phyloP scores from a whole-genome alignment of 2,113 vertebrate species.

The Amblyopsis rosae region DNA sequence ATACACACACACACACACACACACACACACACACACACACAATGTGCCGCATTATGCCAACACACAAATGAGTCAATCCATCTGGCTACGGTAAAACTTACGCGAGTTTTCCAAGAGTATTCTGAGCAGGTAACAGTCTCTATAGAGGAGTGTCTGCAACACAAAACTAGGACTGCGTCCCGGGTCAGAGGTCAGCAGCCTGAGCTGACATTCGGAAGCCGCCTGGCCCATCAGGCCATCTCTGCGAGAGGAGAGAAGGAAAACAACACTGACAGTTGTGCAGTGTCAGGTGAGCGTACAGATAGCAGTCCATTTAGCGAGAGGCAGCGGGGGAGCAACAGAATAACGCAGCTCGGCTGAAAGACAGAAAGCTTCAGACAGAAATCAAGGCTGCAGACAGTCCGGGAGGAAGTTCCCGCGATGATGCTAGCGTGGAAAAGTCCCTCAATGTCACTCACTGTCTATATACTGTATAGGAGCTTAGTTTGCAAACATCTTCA shows the following conservation, averaged over 20 bases:
- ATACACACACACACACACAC: not conserved
- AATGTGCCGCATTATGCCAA: not conserved
- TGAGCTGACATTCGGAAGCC: constrained; percentile 82
- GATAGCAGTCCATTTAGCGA: constrained; percentile 69
- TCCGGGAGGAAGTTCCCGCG: constrained; percentile 40
- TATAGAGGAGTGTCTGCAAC: constrained; percentile 82
- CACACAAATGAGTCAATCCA: not conserved
- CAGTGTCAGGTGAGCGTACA: constrained; percentile 69
- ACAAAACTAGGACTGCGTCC: constrained; percentile 85
- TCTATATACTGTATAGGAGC: constrained; percentile 64
- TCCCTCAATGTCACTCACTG: constrained; percentile 79
- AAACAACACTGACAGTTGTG: constrained; percentile 73
- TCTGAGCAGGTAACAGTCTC: constrained; percentile 84
- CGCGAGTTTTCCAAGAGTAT: constrained; percentile 84
- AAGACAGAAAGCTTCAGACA: not conserved
- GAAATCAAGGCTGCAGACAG: constrained; percentile 37
- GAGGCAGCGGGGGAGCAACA: constrained; percentile 44
- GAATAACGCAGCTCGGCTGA: constrained; percentile 23
- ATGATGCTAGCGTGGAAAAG: constrained; percentile 73
- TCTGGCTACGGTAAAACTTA: constrained; percentile 71
- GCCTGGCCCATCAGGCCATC: constrained; percentile 76
- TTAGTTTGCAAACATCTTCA: constrained; percentile 80
- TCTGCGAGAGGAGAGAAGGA: constrained; percentile 77
- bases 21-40: constrained; percentile 3
- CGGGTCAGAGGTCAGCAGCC: constrained; percentile 89